Evolutionary conservation across 1,140 invertebrate species (phyloP), one percentile per base, ranked within the genome.

Genomic region (Drosophila aff.): DNA sequence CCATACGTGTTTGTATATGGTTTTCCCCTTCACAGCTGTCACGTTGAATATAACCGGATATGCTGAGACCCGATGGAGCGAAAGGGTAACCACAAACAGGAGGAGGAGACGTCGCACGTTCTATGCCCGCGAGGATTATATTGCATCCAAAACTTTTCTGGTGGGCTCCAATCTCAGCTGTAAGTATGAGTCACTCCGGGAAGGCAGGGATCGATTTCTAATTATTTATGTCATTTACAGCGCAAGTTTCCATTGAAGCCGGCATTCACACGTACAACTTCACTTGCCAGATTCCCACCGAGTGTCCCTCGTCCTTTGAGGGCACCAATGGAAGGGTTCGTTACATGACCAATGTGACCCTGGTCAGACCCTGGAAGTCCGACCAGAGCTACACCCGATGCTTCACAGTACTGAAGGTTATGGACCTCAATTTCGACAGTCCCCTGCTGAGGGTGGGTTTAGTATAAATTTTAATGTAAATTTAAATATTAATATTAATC

Each of bases 331-430:
- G 96, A 1, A 93, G 94, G 78, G 93, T 96, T 60, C 93, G 96
- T 16, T 96, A 97, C 79, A 95, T 94, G 71, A 92, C 95, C 5
- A 96, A 96, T 92, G 96, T 92, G n/a, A 68, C 74, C 3, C 86
- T 97, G 76, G 96, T 96, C 82, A 94, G 96, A 46, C 96, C 96
- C 33, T 96, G 96, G 96, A 95, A 95, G 55, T 96, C 96, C 77
- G 96, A 97, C 93, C 94, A 96, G 73, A 95, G 95, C 76, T 94
- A 94, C 46, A 96, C 96, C 92, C 94, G 94, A 64, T 95, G 95
- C 16, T 96, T 97, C 81, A 96, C 96, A 13, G 95, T 97, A 8
- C 93, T 96, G 4, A 95, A 95, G 72, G 94, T 95, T 5, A 94
- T 96, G 69, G 96, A 97, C 92, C 94, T 97, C 15, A 97, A 97